Base-by-base conservation (phyloP, 2,888 invertebrate genomes). In the Protophormia terraenovae region DNA sequence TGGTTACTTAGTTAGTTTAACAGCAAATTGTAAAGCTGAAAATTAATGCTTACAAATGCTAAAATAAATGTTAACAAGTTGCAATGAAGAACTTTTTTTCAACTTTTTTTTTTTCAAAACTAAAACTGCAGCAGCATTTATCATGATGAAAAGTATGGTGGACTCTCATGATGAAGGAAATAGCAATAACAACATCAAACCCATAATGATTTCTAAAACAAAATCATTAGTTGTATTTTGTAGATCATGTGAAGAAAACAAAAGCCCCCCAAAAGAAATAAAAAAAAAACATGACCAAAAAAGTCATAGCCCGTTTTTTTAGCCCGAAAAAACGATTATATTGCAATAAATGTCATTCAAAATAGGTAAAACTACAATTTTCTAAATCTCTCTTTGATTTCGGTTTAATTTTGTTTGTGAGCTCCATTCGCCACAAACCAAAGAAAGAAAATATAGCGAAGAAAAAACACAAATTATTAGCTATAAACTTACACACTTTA, bases 61-160 rank as follows among this genome's bases (percentile, higher is more conserved):
- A 77, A 87, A 87, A 87, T 87, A 87, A 87, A 87, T 87, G 87
- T 87, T 86, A 87, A 87, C 87, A 86, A 87, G 84, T 79, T 82
- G 75, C 78, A 77, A 64, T 75, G 78, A 64, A 85, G 75, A 82
- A 78, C 78, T 38, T 64, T 72, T 41, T 64, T n/a, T n/a, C n/a
- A n/a, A n/a, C 45, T 1, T 22, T 29, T 22, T 10, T 55, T 12
- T 62, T 53, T 0, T 38, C 10, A 29, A 66, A 69, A 45, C 62
- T 50, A 75, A 73, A 79, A 55, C 55, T 19, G 32, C 66, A 75
- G 45, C 50, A 75, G 75, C 85, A 82, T 82, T 82, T 82, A 71
- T 79, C 64, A 79, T 78, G 85, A 82, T 85, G 78, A 66, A 78
- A 82, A 85, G 71, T 53, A 66, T 55, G 45, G 53, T 71, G 75